Base-by-base conservation (phyloP, 2,797 vertebrate species). In the Hippoglossus hippoglossus region DNA sequence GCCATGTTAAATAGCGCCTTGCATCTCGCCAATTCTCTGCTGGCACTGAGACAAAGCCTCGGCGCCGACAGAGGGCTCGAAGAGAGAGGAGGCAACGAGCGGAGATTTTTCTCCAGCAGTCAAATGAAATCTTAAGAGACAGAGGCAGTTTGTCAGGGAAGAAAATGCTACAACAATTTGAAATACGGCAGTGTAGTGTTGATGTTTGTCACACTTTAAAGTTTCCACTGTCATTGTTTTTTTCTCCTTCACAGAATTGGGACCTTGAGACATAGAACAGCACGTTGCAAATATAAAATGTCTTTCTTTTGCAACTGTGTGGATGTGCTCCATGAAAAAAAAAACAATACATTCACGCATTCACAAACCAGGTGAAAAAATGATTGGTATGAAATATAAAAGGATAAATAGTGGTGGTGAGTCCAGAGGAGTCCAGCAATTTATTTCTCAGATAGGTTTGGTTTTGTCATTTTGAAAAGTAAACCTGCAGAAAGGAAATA, bases 1-100 rank as follows among this genome's bases (percentile, higher is more conserved):
- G 57, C 58, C 80, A 88, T 41, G 68, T 87, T 88, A 89, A 90
- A 89, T 87, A 89, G 88, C 67, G 82, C 87, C 79, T 87, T 28
- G 12, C 63, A n/a, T 78, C 73, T 80, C 67, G 87, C 88, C 89
- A 89, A 85, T 66, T 86, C 80, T 73, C 68, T 44, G 73, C 86
- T 90, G 89, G 87, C 89, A 19, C 19, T 0, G 31, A 77, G 84
- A 90, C 88, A 90, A 87, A 90, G 86, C 64, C 52, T 46, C 2
- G 21, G 65, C 73, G 69, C 51, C 24, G 56, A 52, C 24, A 10
- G 67, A 75, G 65, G 21, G 81, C 41, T 82, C 6, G 55, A 46
- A 19, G 59, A 50, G 39, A 39, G 25, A 68, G 63, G 61, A 77
- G 70, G 81, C 81, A 88, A 75, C 73, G 61, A 82, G 82, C 54